These are phyloP conservation scores for Miltochrista miniata DNA, from an alignment of 2,888 invertebrate species.

Conservation along the genomic window DNA sequence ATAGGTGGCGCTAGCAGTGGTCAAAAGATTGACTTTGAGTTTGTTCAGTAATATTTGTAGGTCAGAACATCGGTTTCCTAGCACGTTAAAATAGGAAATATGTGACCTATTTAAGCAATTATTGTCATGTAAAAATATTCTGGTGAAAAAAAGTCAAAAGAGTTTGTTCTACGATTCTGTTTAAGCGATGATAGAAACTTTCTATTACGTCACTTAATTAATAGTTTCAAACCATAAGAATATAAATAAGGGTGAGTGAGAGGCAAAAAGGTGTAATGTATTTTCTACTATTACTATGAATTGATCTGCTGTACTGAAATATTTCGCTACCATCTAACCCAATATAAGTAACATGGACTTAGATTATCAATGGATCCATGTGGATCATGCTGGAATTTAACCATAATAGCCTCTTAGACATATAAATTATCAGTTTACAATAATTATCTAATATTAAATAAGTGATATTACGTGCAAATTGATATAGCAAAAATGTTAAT, in stretches of 20 bases:
- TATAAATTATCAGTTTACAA: background rate
- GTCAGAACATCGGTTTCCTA: background rate
- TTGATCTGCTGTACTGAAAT: too few species aligned
- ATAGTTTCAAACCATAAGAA: too few species aligned
- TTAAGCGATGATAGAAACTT: too few species aligned
- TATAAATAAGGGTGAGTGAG: too few species aligned
- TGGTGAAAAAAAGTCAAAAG: too few species aligned
- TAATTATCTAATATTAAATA: background rate
- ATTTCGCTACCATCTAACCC: too few species aligned
- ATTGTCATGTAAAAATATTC: background rate
- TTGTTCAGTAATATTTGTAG: background rate
- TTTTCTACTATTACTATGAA: too few species aligned
- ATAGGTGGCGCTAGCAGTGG: slow-evolving; percentile 59
- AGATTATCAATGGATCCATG: too few species aligned
- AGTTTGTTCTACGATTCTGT: too few species aligned
- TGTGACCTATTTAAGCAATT: background rate
- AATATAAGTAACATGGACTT: too few species aligned
- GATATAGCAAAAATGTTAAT: background rate
- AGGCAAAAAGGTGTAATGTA: too few species aligned
- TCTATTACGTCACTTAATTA: too few species aligned
- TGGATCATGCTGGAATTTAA: background rate
- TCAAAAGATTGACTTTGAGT: background rate
- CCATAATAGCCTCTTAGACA: background rate
- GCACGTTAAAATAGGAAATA: background rate
- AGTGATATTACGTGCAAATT: background rate